phyloP scores from a whole-genome alignment of 2,113 vertebrate genomes.

The Mohoua ochrocephala region DNA sequence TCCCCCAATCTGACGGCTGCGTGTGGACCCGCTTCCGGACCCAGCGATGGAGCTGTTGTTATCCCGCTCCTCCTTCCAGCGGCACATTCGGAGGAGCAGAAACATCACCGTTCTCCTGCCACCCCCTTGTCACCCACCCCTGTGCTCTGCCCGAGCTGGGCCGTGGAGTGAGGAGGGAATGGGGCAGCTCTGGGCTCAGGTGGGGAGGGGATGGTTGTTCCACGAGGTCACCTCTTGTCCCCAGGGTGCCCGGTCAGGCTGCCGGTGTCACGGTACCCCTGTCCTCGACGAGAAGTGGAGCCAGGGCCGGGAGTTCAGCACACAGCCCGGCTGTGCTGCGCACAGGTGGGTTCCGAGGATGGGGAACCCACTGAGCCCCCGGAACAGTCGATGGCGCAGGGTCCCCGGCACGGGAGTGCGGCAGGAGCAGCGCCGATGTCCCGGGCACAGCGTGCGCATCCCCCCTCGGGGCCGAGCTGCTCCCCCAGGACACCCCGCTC shows the following conservation, averaged over 20 bases:
- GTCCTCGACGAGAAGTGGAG: accelerated
- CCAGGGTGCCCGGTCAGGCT: background rate
- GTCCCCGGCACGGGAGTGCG: accelerated
- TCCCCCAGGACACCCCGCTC: accelerated
- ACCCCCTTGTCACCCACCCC: background rate
- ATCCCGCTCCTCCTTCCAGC: background rate
- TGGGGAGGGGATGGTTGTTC: background rate
- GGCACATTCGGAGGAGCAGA: background rate
- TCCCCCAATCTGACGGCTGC: conserved; percentile 29
- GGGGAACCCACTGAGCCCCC: accelerated
- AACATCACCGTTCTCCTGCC: background rate
- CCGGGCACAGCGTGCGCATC: accelerated
- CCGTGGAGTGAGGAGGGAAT: accelerated
- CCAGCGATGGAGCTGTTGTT: background rate
- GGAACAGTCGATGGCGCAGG: background rate
- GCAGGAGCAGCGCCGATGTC: accelerated
- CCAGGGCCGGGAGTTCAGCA: background rate
- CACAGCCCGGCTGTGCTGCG: background rate
- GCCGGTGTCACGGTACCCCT: accelerated
- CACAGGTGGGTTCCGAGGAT: background rate
- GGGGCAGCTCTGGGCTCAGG: accelerated
- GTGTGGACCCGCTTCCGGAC: background rate
- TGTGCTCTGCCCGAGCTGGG: background rate
- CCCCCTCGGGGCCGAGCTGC: background rate
- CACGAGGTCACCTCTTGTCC: background rate